A percentile compares a stretch with the other conserved stretches of the same genome.
These are phyloP conservation scores for Gallinago paraguaiae DNA, from an alignment of 2,113 vertebrate species.

Conservation along the genomic window DNA sequence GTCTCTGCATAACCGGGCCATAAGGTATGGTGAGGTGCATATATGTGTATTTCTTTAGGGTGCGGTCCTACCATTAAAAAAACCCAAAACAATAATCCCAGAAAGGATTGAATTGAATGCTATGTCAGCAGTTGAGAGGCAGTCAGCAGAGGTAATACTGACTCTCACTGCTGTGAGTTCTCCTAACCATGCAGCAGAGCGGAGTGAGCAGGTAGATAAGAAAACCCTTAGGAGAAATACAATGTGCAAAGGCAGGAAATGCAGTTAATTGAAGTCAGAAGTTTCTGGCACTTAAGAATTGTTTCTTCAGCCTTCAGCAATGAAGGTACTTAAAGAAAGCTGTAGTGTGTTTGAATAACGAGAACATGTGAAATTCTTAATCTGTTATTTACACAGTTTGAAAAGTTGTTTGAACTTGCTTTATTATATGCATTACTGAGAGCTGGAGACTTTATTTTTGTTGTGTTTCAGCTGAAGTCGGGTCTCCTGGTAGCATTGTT, in stretches of 20 bases:
- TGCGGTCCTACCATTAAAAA: not conserved
- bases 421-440: not conserved
- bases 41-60: not conserved
- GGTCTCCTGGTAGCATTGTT: not conserved
- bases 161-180: not conserved
- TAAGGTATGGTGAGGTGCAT: not conserved
- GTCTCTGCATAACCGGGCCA: not conserved
- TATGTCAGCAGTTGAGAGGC: not conserved
- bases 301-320: not conserved
- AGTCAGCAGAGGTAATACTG: not conserved
- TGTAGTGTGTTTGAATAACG: not conserved
- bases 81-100: not conserved
- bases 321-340: not conserved
- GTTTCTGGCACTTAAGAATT: not conserved
- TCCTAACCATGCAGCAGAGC: not conserved
- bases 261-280: not conserved
- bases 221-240: not conserved
- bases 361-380: not conserved
- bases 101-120: not conserved
- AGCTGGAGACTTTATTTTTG: not conserved
- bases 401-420: not conserved
- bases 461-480: not conserved
- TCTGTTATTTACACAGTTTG: not conserved
- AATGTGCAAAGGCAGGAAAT: not conserved
- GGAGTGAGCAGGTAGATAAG: not conserved